Conservation (phyloP, 92 coral and sea anemone genomes). For the Pocillopora grandis region DNA sequence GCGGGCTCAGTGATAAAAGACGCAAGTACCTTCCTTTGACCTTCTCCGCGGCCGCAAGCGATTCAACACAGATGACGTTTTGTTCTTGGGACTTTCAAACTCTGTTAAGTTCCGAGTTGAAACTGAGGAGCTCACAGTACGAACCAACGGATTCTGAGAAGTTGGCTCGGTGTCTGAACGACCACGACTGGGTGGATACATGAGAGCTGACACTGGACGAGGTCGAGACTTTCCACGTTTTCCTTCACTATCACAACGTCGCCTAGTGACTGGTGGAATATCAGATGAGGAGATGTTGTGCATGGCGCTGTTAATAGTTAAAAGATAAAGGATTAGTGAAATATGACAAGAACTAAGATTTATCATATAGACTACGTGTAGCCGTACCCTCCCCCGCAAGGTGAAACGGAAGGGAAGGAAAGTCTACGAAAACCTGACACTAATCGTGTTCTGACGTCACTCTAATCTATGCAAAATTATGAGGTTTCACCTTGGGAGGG, state of each 20-base stretch:
- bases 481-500: too few species aligned
- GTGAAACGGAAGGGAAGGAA: too few species aligned
- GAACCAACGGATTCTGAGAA: conserved; percentile 11
- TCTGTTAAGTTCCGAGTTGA: conserved; percentile 22
- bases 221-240: conserved; percentile 11
- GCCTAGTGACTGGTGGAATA: conserved; percentile 11
- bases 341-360: background rate
- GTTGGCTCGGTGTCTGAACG: conserved; percentile 52
- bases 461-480: background rate
- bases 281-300: conserved; percentile 37
- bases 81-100: conserved; percentile 30
- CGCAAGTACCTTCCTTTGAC: conserved; percentile 25
- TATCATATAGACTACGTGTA: background rate
- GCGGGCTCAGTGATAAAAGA: too few species aligned
- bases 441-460: too few species aligned
- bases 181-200: conserved; percentile 34
- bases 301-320: conserved; percentile 37
- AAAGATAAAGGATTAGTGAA: background rate
- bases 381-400: too few species aligned
- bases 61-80: conserved; percentile 24
- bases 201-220: conserved; percentile 44
- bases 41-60: conserved; percentile 15
- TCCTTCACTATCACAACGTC: conserved; percentile 38
- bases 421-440: too few species aligned
- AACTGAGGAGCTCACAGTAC: background rate